A percentile compares a stretch with the other conserved stretches of the same genome.
These are phyloP conservation scores for Bovichtus diacanthus DNA, from an alignment of 2,797 vertebrate species.

Conservation along the genomic window DNA sequence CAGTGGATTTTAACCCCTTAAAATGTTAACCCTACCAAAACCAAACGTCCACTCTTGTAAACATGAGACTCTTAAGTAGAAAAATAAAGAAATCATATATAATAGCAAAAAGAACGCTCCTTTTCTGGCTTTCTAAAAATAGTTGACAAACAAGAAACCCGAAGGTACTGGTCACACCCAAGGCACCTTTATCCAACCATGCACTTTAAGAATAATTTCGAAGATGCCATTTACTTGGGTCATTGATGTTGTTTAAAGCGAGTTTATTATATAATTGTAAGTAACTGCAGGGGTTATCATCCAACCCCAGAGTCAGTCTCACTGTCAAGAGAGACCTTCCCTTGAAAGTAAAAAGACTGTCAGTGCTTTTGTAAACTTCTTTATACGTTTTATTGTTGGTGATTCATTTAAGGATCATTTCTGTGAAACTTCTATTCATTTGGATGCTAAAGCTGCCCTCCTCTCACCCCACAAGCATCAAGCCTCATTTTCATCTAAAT, in stretches of 20 bases:
- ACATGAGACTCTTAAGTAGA: background rate
- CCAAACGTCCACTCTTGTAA: background rate
- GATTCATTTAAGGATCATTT: conserved; percentile 71
- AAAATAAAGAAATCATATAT: background rate
- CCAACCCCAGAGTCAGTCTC: conserved; percentile 42
- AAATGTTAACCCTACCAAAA: background rate
- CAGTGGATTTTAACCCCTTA: conserved; percentile 4
- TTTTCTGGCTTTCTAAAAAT: conserved; percentile 4
- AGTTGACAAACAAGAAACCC: conserved; percentile 14
- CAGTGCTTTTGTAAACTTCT: conserved; percentile 69
- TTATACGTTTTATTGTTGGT: conserved; percentile 57
- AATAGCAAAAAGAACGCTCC: background rate
- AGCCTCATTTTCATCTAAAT: conserved; percentile 92
- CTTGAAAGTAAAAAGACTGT: conserved; percentile 53
- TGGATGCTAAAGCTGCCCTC: conserved; percentile 85
- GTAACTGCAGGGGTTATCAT: conserved; percentile 34
- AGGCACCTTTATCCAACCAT: conserved; percentile 28
- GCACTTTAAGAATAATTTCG: conserved; percentile 14
- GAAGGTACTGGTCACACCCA: conserved; percentile 4
- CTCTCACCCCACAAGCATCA: conserved; percentile 84
- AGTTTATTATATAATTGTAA: conserved; percentile 35
- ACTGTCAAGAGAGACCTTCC: conserved; percentile 40
- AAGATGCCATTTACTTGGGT: conserved; percentile 14
- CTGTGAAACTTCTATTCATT: conserved; percentile 81
- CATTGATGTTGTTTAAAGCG: conserved; percentile 23